phyloP scores from a whole-genome alignment of 2,113 vertebrate genomes.

The Carassius carassius region DNA sequence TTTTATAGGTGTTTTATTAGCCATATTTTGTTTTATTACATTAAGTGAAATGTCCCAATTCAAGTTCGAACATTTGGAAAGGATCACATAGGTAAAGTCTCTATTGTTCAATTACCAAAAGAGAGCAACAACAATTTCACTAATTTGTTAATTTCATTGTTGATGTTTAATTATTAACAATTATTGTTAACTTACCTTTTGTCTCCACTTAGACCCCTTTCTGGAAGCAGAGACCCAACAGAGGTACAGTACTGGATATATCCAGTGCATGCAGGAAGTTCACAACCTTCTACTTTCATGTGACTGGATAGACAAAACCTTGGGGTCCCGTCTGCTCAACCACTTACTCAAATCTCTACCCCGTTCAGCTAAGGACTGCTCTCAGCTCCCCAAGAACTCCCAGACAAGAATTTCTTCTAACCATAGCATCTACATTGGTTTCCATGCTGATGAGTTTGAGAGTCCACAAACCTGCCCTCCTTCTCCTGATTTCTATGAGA shows the following conservation, averaged over 20 bases:
- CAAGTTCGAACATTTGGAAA: neutral
- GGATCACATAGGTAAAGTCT: neutral
- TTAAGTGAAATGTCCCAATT: neutral
- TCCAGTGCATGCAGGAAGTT: conserved; percentile 90
- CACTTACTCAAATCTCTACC: conserved; percentile 86
- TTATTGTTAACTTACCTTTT: neutral
- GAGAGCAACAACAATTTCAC: neutral
- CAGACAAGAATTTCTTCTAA: conserved; percentile 35
- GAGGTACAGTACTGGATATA: conserved; percentile 87
- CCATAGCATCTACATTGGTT: neutral
- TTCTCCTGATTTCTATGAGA: conserved; percentile 7
- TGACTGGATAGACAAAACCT: conserved; percentile 89
- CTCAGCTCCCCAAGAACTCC: conserved; percentile 41
- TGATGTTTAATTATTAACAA: neutral
- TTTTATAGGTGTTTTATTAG: neutral
- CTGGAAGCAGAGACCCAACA: conserved; percentile 82
- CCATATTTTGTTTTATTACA: neutral
- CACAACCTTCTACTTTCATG: conserved; percentile 88
- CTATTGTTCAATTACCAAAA: neutral
- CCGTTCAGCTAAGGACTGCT: conserved; percentile 68
- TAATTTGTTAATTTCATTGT: neutral
- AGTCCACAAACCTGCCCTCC: neutral
- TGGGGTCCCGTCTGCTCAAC: conserved; percentile 83
- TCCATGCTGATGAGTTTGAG: neutral
- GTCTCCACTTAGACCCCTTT: conserved; percentile 69